Evolutionary conservation across 2,113 vertebrate genomes (phyloP), one percentile per base, ranked within the genome.

Genomic region (Hippopotamus amphibius): DNA sequence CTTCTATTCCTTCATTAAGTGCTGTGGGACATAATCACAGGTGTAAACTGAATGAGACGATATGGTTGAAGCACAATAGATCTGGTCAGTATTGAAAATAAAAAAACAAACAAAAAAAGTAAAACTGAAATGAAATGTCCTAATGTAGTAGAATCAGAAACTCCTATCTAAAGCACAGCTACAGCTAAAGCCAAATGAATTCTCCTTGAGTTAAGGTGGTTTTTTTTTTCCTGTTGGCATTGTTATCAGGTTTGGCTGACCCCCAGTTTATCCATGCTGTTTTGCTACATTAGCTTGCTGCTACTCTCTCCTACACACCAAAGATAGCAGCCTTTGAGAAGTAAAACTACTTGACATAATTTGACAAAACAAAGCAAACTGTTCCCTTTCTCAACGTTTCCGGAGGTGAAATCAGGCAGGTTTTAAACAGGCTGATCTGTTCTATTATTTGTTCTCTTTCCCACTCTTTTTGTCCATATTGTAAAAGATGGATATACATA

Each of bases 321-420:
- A 71, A 86, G 81, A 65, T 4, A 72, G 43, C 87, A 77, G 88
- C 6, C 76, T 96, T 92, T 37, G 90, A 81, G 65, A 95, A 93
- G 69, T 53, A 82, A 96, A 95, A 68, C 66, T 63, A 81, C 76
- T 96, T 90, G 50, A 94, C 30, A 85, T 59, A 85, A 48, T 94
- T 95, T 96, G 90, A 93, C 76, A 96, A 95, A 87, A 95, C 65
- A 95, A 97, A 94, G 80, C 37, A 92, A 92, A 94, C 59, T n/a
- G 7, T 53, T 90, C 9, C 46, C 66, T 88, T 92, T 72, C 88
- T 93, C 82, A 69, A 1, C 41, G 46, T 68, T 92, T 74, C 16
- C 92, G 83, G 76, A 85, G 0, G 13, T 43, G 74, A 84, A 92
- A 59, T 1, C 41, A 82, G 74, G 43, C 43, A 90, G 7, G 7